Evolutionary conservation across 2,113 vertebrate genomes (phyloP), one percentile per base, ranked within the genome.

Genomic region (Daubentonia madagascariensis): DNA sequence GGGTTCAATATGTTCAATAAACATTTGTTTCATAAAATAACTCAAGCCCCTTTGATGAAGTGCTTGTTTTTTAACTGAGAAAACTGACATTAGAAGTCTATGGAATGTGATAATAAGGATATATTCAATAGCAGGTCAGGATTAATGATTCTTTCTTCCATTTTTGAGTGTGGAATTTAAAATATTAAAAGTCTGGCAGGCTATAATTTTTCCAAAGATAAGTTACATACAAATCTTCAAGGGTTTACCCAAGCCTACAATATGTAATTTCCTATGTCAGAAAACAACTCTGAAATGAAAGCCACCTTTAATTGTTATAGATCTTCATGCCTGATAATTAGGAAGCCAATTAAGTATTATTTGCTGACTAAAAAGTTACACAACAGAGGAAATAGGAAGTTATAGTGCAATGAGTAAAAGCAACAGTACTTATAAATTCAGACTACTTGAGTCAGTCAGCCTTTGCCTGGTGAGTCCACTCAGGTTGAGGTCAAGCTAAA

Each of bases 231-330:
- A 89, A 43, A 73, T 89, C 50, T 97, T 90, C 25, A 73, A 92
- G 79, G 25, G 35, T 75, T 90, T 94, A 67, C 22, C 14, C 18
- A 75, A 89, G 48, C 78, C 28, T 92, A 63, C 37, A 84, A 75
- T 89, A 67, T 95, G 35, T 90, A 89, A 87, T 86, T 94, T 86
- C 11, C 43, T 87, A 43, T 89, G 73, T 96, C 40, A 96, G 84
- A 96, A 96, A 97, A 92, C 68, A 95, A 85, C 63, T 94, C 17
- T 89, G 81, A 94, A 92, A 87, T 87, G 68, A 96, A 35, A 98
- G 10, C 5, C 59, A 97, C 14, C 67, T 95, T 93, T 91, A 95
- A 95, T 96, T 88, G 95, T 76, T 94, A 73, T 72, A 72, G 37
- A 30, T 91, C 23, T 20, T 23, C 45, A 80, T 23, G 30, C 63